Conservation (phyloP, 2,888 invertebrate genomes). For the Plagiodera versicolora region DNA sequence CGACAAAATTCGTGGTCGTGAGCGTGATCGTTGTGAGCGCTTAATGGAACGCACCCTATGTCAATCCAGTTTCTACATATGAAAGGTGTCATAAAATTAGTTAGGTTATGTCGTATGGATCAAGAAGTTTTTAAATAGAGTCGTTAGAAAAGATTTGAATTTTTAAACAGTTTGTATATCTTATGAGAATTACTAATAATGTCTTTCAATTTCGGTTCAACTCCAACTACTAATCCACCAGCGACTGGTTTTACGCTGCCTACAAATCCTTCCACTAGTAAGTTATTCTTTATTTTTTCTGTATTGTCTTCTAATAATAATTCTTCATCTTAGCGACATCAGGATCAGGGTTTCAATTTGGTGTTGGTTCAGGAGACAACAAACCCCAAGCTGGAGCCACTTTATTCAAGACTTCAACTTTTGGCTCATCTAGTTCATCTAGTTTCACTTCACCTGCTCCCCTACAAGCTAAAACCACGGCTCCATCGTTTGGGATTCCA, state of each 20-base stretch:
- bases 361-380: slow-evolving; percentile 36
- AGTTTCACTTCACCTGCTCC: slow-evolving; percentile 24
- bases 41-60: too few relatives aligned
- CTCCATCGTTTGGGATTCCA: slow-evolving; percentile 39
- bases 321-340: slow-evolving; percentile 25
- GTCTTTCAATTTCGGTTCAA: slow-evolving; percentile 44
- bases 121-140: too few relatives aligned
- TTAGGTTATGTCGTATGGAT: too few relatives aligned
- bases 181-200: slow-evolving; percentile 28
- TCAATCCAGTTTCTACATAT: too few relatives aligned
- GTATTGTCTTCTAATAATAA: not conserved
- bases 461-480: slow-evolving; percentile 30
- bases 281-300: slow-evolving; percentile 10
- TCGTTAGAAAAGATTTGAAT: too few relatives aligned
- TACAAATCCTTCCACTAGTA: slow-evolving; percentile 42
- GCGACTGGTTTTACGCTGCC: slow-evolving; percentile 50
- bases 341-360: slow-evolving; percentile 28
- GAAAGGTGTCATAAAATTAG: too few relatives aligned
- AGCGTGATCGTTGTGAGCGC: too few relatives aligned
- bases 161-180: not conserved
- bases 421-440: slow-evolving; percentile 17
- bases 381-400: slow-evolving; percentile 27
- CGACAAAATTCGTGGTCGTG: too few relatives aligned
- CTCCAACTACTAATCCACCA: slow-evolving; percentile 42
- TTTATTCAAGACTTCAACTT: slow-evolving; percentile 16